phyloP scores from a whole-genome alignment of 2,888 invertebrate species.

The Scaeva pyrastri region DNA sequence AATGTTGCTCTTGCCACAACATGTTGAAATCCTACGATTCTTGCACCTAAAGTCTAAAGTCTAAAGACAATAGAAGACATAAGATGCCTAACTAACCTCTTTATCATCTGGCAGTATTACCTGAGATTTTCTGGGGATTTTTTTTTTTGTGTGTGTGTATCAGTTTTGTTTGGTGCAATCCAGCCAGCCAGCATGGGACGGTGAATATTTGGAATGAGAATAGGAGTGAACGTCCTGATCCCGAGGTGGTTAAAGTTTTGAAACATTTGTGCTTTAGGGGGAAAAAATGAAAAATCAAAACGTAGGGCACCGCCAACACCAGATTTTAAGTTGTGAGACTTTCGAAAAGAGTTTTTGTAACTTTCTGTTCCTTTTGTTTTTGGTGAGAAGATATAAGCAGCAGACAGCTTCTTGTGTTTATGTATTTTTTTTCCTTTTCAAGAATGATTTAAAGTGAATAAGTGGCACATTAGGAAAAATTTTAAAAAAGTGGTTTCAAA shows the following conservation, averaged over 20 bases:
- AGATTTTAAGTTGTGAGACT: conserved; percentile 65
- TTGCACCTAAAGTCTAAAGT: not conserved
- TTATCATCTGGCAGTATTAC: conserved; percentile 64
- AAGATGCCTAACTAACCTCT: conserved; percentile 49
- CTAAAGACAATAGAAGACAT: conserved; percentile 42
- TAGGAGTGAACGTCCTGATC: not conserved
- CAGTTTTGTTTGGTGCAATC: conserved; percentile 18
- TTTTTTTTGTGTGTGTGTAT: conserved; percentile 31
- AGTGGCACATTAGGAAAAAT: conserved; percentile 49
- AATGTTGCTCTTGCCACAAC: conserved; percentile 6
- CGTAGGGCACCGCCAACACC: conserved; percentile 42
- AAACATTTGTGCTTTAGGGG: conserved; percentile 40
- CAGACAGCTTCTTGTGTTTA: not conserved
- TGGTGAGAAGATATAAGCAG: not conserved
- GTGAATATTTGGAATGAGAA: too few relatives aligned
- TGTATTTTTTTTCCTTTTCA: not conserved
- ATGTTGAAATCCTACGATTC: conserved; percentile 27
- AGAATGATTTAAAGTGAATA: conserved; percentile 44
- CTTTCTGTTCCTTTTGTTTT: not conserved
- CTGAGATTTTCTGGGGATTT: conserved; percentile 38
- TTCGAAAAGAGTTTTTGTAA: conserved; percentile 38
- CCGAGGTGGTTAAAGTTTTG: conserved; percentile 42
- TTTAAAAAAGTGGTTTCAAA: conserved; percentile 60
- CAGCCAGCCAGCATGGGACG: not conserved
- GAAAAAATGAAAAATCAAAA: conserved; percentile 27